A percentile compares a stretch with the other conserved stretches of the same genome.
These are phyloP conservation scores for Chlorodrepanis virens DNA, from an alignment of 2,113 vertebrate species.

Conservation along the genomic window DNA sequence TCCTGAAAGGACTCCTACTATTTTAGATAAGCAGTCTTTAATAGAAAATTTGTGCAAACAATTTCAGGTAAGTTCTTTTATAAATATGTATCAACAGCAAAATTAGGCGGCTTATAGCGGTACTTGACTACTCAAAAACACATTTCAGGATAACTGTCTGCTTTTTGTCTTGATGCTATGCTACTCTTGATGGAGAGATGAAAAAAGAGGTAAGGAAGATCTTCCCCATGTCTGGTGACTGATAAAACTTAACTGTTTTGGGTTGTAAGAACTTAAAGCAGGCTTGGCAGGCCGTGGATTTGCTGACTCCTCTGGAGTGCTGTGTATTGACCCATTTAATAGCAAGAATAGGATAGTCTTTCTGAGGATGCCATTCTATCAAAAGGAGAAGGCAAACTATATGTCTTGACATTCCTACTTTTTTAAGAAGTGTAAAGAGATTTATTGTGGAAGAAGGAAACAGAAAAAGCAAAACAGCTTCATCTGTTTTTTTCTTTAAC, in stretches of 20 bases:
- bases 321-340: background rate
- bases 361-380: background rate
- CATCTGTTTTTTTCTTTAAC: background rate
- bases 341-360: background rate
- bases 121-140: background rate
- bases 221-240: background rate
- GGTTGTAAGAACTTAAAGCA: background rate
- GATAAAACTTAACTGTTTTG: background rate
- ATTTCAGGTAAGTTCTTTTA: background rate
- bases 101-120: background rate
- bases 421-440: background rate
- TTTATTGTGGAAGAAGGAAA: background rate
- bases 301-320: background rate
- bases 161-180: background rate
- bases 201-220: background rate
- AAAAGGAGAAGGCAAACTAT: background rate
- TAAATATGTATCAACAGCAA: background rate
- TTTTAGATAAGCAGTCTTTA: background rate
- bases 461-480: background rate
- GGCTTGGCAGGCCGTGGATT: background rate
- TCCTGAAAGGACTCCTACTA: background rate
- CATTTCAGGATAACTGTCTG: background rate
- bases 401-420: background rate
- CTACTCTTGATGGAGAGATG: background rate
- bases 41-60: background rate